These are phyloP conservation scores for Saguinus imperator DNA, from an alignment of 2,113 vertebrate genomes.

Conservation along the genomic window DNA sequence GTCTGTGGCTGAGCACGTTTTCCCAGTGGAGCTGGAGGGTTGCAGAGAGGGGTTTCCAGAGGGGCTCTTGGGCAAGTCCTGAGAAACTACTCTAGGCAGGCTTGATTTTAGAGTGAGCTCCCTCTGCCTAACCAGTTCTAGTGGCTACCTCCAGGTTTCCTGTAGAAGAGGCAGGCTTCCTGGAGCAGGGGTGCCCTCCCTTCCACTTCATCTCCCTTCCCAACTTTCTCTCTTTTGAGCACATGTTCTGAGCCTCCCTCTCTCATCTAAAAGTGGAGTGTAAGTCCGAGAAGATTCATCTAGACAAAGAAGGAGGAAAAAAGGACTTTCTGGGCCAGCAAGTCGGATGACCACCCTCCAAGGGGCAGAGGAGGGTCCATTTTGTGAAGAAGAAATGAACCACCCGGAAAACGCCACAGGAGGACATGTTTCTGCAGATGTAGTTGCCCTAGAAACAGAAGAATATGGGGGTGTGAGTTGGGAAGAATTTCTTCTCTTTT, in stretches of 20 bases:
- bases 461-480: not conserved
- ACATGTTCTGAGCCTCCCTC: not conserved
- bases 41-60: not conserved
- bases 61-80: not conserved
- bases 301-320: not conserved
- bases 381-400: not conserved
- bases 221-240: not conserved
- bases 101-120: not conserved
- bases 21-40: not conserved
- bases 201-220: not conserved
- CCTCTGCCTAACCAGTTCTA: not conserved
- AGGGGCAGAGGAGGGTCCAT: not conserved
- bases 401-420: not conserved
- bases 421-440: not conserved
- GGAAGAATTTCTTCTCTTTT: constrained; percentile 8
- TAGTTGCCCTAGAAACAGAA: not conserved
- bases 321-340: not conserved
- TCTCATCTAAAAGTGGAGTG: constrained; percentile 12
- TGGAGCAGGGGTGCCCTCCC: not conserved
- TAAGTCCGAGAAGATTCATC: constrained; percentile 17
- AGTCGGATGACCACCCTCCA: constrained; percentile 1
- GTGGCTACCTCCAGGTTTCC: not conserved
- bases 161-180: not conserved
- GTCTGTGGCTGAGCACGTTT: not conserved
- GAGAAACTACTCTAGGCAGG: too few relatives aligned